These are phyloP conservation scores for Lycaon pictus DNA, from an alignment of 2,113 vertebrate genomes.

Conservation along the genomic window DNA sequence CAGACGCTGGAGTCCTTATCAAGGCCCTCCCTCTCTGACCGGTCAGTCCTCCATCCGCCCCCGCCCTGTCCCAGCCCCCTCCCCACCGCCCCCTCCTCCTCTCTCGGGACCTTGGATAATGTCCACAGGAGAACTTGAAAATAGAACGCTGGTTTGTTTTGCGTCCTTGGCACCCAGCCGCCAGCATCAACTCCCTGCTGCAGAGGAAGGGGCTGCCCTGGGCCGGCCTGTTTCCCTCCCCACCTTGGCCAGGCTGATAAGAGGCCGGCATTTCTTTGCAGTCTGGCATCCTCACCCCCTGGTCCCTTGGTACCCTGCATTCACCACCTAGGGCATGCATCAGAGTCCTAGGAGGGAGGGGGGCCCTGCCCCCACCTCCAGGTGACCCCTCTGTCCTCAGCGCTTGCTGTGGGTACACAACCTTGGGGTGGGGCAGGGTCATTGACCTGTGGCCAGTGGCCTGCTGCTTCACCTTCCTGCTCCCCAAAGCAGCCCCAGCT, in stretches of 20 bases:
- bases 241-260: conserved; percentile 69
- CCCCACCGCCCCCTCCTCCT: conserved; percentile 49
- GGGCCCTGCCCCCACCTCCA: background rate
- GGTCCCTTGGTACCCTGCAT: background rate
- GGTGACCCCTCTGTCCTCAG: background rate
- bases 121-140: conserved; percentile 77
- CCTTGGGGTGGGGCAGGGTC: background rate
- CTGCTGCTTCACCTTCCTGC: background rate
- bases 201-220: conserved; percentile 71
- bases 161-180: conserved; percentile 76
- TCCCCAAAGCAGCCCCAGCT: background rate
- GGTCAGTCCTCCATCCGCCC: background rate
- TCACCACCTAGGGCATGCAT: background rate
- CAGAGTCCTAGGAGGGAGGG: background rate
- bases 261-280: conserved; percentile 27
- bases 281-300: background rate
- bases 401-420: background rate
- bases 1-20: conserved; percentile 50
- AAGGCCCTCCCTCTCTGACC: background rate
- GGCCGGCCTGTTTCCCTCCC: conserved; percentile 42
- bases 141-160: conserved; percentile 80
- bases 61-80: background rate
- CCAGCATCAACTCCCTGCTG: conserved; percentile 67
- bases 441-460: background rate
- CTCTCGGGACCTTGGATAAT: conserved; percentile 80